Evolutionary conservation across 2,113 vertebrate species (phyloP).

Genomic region (Nesoenas mayeri): DNA sequence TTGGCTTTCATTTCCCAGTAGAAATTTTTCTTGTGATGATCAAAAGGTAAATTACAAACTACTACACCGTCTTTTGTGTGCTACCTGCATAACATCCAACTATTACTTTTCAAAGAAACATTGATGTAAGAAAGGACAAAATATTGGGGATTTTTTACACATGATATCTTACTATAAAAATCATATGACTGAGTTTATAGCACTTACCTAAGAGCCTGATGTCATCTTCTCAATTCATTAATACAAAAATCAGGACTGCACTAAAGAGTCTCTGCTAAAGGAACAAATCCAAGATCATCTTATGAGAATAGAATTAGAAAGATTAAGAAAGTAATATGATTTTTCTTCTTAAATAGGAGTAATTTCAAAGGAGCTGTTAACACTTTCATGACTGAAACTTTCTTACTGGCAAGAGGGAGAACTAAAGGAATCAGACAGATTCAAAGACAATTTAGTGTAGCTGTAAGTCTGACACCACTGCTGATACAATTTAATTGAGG

Average conservation of each 20-base stretch:
- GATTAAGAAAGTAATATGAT: slow-evolving; percentile 73
- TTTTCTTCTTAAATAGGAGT: slow-evolving; percentile 73
- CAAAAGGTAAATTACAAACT: slow-evolving; percentile 68
- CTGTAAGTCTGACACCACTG: slow-evolving; percentile 33
- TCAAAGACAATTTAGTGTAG: slow-evolving; percentile 31
- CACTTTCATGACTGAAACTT: slow-evolving; percentile 60
- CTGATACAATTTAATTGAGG: slow-evolving; percentile 58
- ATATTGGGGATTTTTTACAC: slow-evolving; percentile 42
- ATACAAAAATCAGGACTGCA: slow-evolving; percentile 65
- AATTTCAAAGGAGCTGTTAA: slow-evolving; percentile 71
- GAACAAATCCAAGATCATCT: slow-evolving; percentile 75
- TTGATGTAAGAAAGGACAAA: slow-evolving; percentile 29
- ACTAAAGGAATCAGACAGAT: slow-evolving; percentile 24
- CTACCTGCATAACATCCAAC: slow-evolving; percentile 43
- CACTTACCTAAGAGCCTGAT: slow-evolving; percentile 72
- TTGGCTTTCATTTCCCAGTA: slow-evolving; percentile 81
- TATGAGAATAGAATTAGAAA: slow-evolving; percentile 76
- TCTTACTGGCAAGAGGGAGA: slow-evolving; percentile 9
- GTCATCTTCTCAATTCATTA: slow-evolving; percentile 73
- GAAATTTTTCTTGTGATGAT: slow-evolving; percentile 78
- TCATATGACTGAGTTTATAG: slow-evolving; percentile 60
- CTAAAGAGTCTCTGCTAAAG: slow-evolving; percentile 70
- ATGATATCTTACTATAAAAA: slow-evolving; percentile 58
- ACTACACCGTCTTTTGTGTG: slow-evolving; percentile 55
- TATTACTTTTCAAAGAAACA: slow-evolving; percentile 48